These are phyloP conservation scores for Palythoa heliodiscus DNA, from an alignment of 92 coral and sea anemone genomes.

Conservation along the genomic window DNA sequence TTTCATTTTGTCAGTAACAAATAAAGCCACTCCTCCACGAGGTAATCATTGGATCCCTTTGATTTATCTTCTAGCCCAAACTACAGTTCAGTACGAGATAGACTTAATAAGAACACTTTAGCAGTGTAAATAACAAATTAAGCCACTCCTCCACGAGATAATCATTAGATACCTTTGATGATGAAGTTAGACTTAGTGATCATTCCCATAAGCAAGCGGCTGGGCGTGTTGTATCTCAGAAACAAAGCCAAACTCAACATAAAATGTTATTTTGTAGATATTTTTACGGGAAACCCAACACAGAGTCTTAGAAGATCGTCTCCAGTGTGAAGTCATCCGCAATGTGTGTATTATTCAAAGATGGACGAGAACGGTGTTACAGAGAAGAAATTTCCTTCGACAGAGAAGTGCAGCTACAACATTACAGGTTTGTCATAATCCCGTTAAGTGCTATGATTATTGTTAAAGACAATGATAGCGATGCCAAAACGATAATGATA, in stretches of 20 bases:
- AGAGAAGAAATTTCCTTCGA: slow-evolving; percentile 77
- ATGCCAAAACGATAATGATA: neutral
- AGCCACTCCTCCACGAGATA: no score
- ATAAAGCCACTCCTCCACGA: no score
- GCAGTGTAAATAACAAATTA: no score
- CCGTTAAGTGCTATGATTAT: no score
- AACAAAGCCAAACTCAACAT: neutral
- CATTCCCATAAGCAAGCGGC: no score
- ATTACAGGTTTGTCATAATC: slow-evolving; percentile 67
- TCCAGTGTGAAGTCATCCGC: slow-evolving; percentile 73
- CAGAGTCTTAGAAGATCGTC: slow-evolving; percentile 69
- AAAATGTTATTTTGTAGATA: slow-evolving; percentile 51
- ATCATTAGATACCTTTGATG: no score
- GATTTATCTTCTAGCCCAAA: no score
- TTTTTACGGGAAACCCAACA: slow-evolving; percentile 95
- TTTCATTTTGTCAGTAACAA: no score
- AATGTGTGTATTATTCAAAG: slow-evolving; percentile 82
- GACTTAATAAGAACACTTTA: no score
- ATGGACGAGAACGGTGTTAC: slow-evolving; percentile 87
- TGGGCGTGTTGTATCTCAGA: neutral
- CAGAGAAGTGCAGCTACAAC: slow-evolving; percentile 84
- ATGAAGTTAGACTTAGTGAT: no score
- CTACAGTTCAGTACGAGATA: no score
- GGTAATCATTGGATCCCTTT: no score
- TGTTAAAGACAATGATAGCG: neutral